Conservation (phyloP, 1,140 invertebrate species). For the Neotoxoptera formosana region DNA sequence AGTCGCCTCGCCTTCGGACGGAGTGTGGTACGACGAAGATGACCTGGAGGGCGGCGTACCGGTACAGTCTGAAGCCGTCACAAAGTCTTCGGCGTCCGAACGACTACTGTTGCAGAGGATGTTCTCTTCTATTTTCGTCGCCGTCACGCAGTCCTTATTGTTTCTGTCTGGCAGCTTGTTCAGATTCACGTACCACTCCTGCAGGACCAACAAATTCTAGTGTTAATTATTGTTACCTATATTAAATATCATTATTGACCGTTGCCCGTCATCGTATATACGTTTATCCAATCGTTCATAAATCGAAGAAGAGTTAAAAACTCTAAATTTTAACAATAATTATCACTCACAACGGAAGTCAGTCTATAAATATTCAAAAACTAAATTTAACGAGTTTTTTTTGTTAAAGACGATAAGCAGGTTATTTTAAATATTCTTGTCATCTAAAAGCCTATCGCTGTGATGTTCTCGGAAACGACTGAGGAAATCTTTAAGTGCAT, state of each 20-base stretch:
- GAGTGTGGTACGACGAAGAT: conserved; percentile 71
- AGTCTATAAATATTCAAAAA: too few relatives aligned
- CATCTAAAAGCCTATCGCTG: too few relatives aligned
- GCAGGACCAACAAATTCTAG: background rate
- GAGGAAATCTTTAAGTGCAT: too few relatives aligned
- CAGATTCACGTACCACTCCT: conserved; percentile 51
- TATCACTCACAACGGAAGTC: background rate
- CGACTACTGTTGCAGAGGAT: conserved; percentile 33
- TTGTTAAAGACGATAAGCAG: too few relatives aligned
- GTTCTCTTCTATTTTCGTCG: conserved; percentile 6
- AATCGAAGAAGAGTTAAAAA: background rate
- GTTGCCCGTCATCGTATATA: background rate
- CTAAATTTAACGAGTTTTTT: too few relatives aligned
- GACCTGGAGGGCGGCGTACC: conserved; percentile 71
- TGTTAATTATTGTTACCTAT: background rate
- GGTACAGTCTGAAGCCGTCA: conserved; percentile 75
- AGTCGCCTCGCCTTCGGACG: conserved; percentile 70
- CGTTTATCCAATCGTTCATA: background rate
- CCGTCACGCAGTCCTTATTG: background rate
- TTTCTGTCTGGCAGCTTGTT: background rate
- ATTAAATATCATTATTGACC: background rate
- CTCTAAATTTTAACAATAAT: too few relatives aligned
- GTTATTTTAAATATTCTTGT: too few relatives aligned
- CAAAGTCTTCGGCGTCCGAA: conserved; percentile 68
- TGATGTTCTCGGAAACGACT: too few relatives aligned